Evolutionary conservation across 2,888 invertebrate genomes (phyloP), one percentile per base, ranked within the genome.

Genomic region (Galeopsomyia nigrocyanea): DNA sequence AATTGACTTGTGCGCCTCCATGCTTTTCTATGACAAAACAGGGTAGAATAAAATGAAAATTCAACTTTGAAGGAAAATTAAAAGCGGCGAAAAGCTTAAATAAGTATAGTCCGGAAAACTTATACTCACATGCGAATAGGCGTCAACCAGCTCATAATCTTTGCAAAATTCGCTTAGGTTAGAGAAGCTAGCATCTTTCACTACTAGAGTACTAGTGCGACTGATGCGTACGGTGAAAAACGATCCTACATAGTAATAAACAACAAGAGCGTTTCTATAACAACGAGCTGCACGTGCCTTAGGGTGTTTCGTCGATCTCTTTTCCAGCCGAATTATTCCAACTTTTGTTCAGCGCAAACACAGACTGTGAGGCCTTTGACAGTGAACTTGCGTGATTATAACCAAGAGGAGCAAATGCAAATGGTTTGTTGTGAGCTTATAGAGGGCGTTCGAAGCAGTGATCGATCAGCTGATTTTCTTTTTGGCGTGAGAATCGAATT

Each of bases 1-100:
- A 77, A 92, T 85, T 75, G 92, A 90, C 84, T 89, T 82, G 85
- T 79, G 67, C 63, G 60, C 64, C 31, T 73, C 53, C 22, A 63
- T 14, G 64, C 61, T 58, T 56, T 60, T 46, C 67, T 57, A 17
- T 2, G 14, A n/a, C 22, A 56, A 56, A 46, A 7, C 10, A 13
- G 19, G 31, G 5, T 62, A 16, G 22, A 55, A 16, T 22, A 46
- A 7, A 14, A 16, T 26, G 2, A 5, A 7, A 39, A 39, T 39
- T 7, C 39, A 39, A 39, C 39, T 13, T 6, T 9, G 31, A 26
- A 53, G 5, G 0, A 7, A 21, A 7, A 19, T 9, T 7, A 7
- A 53, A 53, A 53, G 10, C 17, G 3, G 5, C 7, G 13, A 1
- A 17, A 17, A 53, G 13, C 17, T 53, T 10, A 3, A 21, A 26